Conservation (phyloP, 2,888 invertebrate species). For the Drosophila basisetae region DNA sequence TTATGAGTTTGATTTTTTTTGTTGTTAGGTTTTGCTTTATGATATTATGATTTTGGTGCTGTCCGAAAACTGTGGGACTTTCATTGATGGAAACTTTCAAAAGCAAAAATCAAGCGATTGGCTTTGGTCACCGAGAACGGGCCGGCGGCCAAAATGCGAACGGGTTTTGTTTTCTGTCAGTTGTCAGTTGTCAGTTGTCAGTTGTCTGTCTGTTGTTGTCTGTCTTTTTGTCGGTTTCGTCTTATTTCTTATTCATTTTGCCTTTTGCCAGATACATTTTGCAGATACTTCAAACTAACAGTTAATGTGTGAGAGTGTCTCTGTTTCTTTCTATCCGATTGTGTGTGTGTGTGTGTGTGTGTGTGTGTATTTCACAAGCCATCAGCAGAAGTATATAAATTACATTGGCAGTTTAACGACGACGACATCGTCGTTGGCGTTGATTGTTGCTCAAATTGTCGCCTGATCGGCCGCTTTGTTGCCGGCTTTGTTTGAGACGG, state of each 20-base stretch:
- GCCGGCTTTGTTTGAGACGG: constrained; percentile 53
- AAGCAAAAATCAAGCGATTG: constrained; percentile 44
- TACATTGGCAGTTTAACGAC: constrained; percentile 73
- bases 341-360: constrained; percentile 5
- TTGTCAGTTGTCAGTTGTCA: constrained; percentile 22
- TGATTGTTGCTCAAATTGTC: constrained; percentile 49
- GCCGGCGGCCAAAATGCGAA: constrained; percentile 55
- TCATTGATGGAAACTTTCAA: constrained; percentile 80
- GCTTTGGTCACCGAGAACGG: constrained; percentile 59
- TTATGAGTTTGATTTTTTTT: constrained; percentile 16
- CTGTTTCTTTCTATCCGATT: not conserved
- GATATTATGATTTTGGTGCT: constrained; percentile 35
- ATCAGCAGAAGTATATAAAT: constrained; percentile 70
- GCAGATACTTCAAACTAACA: constrained; percentile 63
- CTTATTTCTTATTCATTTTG: constrained; percentile 20
- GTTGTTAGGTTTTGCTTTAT: constrained; percentile 22
- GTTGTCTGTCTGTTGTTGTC: not conserved
- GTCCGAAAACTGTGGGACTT: constrained; percentile 52
- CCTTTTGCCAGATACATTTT: constrained; percentile 47
- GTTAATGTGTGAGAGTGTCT: constrained; percentile 24
- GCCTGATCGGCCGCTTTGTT: constrained; percentile 44
- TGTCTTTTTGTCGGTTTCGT: constrained; percentile 14
- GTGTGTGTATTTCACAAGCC: constrained; percentile 52
- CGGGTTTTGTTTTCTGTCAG: constrained; percentile 58
- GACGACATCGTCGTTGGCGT: constrained; percentile 23